Evolutionary conservation across 2,888 invertebrate genomes (phyloP).

Genomic region (Drosophila tanythrix): DNA sequence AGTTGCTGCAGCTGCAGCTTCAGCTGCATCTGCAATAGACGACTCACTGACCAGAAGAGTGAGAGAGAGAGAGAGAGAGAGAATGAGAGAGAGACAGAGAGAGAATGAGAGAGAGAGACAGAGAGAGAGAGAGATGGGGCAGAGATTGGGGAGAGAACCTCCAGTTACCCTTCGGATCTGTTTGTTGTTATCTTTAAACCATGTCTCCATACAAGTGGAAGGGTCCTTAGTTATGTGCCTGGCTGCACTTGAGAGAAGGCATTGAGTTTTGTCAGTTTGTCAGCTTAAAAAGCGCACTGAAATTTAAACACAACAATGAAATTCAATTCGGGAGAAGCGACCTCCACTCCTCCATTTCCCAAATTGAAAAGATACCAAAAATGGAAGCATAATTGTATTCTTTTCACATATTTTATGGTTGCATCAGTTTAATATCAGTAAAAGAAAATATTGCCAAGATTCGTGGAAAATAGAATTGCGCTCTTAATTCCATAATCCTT

Average conservation of each 20-base stretch:
- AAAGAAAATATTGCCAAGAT: slow-evolving; percentile 11
- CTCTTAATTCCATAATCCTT: not conserved
- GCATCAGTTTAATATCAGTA: slow-evolving; percentile 4
- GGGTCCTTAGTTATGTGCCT: slow-evolving; percentile 32
- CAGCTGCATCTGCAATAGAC: slow-evolving; percentile 31
- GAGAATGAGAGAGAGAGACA: not conserved
- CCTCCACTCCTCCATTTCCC: slow-evolving; percentile 27
- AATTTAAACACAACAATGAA: slow-evolving; percentile 36
- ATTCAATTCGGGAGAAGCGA: slow-evolving; percentile 16
- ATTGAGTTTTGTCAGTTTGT: slow-evolving; percentile 36
- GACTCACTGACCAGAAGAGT: slow-evolving; percentile 15
- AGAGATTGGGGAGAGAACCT: not conserved
- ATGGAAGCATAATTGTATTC: not conserved
- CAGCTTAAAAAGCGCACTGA: slow-evolving; percentile 37
- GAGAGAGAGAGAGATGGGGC: not conserved
- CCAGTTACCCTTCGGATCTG: not conserved
- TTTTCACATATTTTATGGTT: not conserved
- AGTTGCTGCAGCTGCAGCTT: slow-evolving; percentile 37
- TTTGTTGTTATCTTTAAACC: slow-evolving; percentile 22
- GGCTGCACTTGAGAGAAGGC: slow-evolving; percentile 33
- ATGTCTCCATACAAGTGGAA: slow-evolving; percentile 4
- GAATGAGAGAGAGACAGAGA: too few relatives aligned
- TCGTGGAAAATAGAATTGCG: not conserved
- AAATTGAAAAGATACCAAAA: not conserved
- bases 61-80: not conserved